Conservation (phyloP, 2,797 vertebrate genomes). For the Gymnocypris eckloni region DNA sequence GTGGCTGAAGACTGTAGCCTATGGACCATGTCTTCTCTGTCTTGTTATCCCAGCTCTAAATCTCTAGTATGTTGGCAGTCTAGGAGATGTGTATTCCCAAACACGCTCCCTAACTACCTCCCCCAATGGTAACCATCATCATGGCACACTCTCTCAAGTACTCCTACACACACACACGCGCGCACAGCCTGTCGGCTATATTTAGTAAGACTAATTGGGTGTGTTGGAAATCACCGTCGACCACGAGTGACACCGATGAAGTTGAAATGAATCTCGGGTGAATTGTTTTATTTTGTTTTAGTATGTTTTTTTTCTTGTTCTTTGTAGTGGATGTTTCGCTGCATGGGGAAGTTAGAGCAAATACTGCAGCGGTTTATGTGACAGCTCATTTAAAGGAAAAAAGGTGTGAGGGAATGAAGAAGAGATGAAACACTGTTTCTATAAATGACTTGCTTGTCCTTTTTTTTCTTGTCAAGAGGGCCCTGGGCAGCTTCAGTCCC, state of each 20-base stretch:
- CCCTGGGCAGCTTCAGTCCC: constrained; percentile 52
- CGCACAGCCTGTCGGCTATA: constrained; percentile 71
- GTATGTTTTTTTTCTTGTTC: neutral
- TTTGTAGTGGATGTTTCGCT: constrained; percentile 30
- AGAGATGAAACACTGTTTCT: constrained; percentile 57
- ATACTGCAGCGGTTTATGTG: constrained; percentile 62
- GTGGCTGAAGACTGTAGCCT: constrained; percentile 79
- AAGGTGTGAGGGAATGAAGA: constrained; percentile 44
- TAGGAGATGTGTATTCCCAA: constrained; percentile 76
- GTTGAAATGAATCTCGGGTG: constrained; percentile 78
- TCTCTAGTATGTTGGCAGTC: constrained; percentile 72
- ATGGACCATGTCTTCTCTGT: constrained; percentile 76
- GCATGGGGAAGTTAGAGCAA: constrained; percentile 72
- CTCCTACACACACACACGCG: constrained; percentile 60
- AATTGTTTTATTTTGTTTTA: constrained; percentile 73
- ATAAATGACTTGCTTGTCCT: constrained; percentile 61
- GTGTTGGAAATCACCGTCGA: constrained; percentile 79
- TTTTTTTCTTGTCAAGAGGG: constrained; percentile 46
- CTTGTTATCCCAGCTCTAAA: constrained; percentile 79
- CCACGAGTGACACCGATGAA: constrained; percentile 78
- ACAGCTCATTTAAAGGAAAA: constrained; percentile 72
- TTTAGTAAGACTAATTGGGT: constrained; percentile 88
- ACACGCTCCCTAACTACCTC: constrained; percentile 75
- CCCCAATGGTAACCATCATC: constrained; percentile 75
- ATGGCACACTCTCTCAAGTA: constrained; percentile 69